Evolutionary conservation across 2,888 invertebrate genomes (phyloP), one percentile per base, ranked within the genome.

Genomic region (Microplitis deprimator): DNA sequence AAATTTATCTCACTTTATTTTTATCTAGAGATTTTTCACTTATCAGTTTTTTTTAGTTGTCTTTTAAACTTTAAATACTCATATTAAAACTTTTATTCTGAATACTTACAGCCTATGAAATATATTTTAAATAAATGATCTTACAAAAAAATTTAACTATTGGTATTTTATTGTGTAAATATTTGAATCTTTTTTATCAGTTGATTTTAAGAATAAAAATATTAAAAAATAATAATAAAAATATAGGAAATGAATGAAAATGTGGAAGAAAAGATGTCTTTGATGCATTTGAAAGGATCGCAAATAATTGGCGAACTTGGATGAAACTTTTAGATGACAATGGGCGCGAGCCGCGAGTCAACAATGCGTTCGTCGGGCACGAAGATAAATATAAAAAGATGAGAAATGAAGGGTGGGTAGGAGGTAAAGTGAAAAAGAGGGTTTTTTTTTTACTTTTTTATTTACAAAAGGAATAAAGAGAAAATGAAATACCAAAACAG

Each of bases 291-390:
- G 64, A 74, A 74, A 73, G 73, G 69, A 75, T 81, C 78, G 79
- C 71, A 65, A 77, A 77, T 77, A 82, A 81, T 82, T 81, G 79
- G 77, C 78, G 75, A 81, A 81, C 80, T 79, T 81, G 78, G 76
- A 65, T 71, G 76, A 78, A 79, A 75, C 71, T 79, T 75, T 76
- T 76, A 13, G 61, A 73, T 79, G 81, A 79, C 82, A 83, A 83
- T 82, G 80, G 82, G 76, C 77, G 78, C 77, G 78, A 80, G 80
- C 80, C 78, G 79, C 79, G 70, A 74, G 79, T 80, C 81, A 78
- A 79, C 76, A 80, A 82, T 71, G 71, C 71, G 69, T 77, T 77
- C 40, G 59, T 76, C 71, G 29, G 65, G 61, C 61, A 71, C 68
- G 29, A 41, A 73, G 69, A 77, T 69, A 74, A 69, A 77, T 59